A percentile compares a stretch with the other conserved stretches of the same genome.
Evolutionary conservation across 1,140 invertebrate species (phyloP).

Genomic region (Zaprionus nigranus): DNA sequence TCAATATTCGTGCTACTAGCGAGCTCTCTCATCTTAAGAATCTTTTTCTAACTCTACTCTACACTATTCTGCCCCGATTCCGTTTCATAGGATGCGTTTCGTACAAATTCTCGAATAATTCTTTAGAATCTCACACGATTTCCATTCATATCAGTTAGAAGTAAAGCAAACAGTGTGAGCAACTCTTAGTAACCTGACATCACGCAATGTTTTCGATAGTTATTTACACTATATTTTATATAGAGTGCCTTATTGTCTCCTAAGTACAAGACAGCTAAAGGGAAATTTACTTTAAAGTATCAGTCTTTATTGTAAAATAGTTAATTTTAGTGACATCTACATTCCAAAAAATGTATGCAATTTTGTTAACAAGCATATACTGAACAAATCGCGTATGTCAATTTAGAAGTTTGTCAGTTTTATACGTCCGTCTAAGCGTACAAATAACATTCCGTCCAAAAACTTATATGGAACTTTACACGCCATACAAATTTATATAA

Average conservation of each 20-base stretch:
- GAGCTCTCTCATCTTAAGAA: constrained; percentile 35
- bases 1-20: constrained; percentile 54
- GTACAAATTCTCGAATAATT: constrained; percentile 13
- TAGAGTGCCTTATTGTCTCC: constrained; percentile 39
- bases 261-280: constrained; percentile 14
- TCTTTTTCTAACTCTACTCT: constrained; percentile 45
- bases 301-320: constrained; percentile 36
- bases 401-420: neutral
- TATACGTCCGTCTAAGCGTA: constrained; percentile 28
- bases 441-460: constrained; percentile 21
- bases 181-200: neutral
- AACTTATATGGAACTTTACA: constrained; percentile 27
- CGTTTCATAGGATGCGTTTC: constrained; percentile 7
- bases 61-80: constrained; percentile 3
- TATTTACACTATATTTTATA: neutral
- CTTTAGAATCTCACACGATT: neutral
- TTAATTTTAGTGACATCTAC: constrained; percentile 37
- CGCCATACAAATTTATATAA: constrained; percentile 24
- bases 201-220: neutral
- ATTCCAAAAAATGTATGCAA: constrained; percentile 31
- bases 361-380: constrained; percentile 20
- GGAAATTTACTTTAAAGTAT: constrained; percentile 12
- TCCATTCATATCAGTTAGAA: neutral
- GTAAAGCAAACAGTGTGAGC: constrained; percentile 3
- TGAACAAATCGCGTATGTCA: constrained; percentile 11